A percentile compares a stretch with the other conserved stretches of the same genome.
Conservation (phyloP, 64 coral and sea anemone genomes). For the Cladopsammia gracilis region DNA sequence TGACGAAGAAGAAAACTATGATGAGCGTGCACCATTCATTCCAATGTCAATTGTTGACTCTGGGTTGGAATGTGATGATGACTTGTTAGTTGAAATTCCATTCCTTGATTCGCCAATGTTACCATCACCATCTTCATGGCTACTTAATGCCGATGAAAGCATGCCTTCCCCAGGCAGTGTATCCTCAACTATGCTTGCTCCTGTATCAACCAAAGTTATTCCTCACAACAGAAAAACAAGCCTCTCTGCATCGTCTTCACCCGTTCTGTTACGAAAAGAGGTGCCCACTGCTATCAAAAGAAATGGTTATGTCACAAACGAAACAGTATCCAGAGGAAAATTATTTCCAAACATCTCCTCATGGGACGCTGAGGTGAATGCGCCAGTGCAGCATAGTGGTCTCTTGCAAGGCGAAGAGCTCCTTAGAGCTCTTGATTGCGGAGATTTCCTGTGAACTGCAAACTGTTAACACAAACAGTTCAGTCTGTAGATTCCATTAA, state of each 20-base stretch:
- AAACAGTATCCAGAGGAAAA: slow-evolving; percentile 43
- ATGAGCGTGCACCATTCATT: slow-evolving; percentile 87
- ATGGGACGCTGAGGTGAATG: slow-evolving; percentile 84
- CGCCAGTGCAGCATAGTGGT: slow-evolving; percentile 70
- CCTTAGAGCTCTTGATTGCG: slow-evolving; percentile 71
- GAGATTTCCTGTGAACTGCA: neutral
- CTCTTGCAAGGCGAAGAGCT: slow-evolving; percentile 86
- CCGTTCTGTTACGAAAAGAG: neutral
- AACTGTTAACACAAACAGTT: neutral
- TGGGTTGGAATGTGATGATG: slow-evolving; percentile 74
- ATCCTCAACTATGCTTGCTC: slow-evolving; percentile 23
- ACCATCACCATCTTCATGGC: slow-evolving; percentile 62
- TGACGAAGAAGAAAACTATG: slow-evolving; percentile 49
- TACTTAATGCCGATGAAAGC: neutral
- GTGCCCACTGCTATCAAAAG: slow-evolving; percentile 42
- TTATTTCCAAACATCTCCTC: slow-evolving; percentile 64
- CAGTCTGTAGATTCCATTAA: neutral
- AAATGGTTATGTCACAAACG: slow-evolving; percentile 79
- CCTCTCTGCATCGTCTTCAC: slow-evolving; percentile 41
- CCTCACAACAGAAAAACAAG: neutral
- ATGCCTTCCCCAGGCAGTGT: slow-evolving; percentile 19
- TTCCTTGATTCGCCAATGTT: slow-evolving; percentile 78
- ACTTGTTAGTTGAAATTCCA: slow-evolving; percentile 80
- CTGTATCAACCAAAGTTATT: neutral
- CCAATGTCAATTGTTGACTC: slow-evolving; percentile 72